phyloP scores from a whole-genome alignment of 2,888 invertebrate species.

The Ophioninae sp. region DNA sequence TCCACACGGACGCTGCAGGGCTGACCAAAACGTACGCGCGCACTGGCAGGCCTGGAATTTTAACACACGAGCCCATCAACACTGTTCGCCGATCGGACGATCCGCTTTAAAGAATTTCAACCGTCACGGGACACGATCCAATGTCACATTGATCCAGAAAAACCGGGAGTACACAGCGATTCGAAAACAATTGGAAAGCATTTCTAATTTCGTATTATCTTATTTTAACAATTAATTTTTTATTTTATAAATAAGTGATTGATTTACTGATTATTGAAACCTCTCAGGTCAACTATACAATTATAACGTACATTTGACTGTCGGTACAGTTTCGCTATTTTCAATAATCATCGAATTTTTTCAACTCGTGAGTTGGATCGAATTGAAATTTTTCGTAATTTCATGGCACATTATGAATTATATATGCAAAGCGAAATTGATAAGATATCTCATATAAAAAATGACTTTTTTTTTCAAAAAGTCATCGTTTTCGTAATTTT shows the following conservation, averaged over 20 bases:
- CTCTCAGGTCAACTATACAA: not conserved
- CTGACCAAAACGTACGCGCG: constrained; percentile 55
- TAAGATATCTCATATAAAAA: no score
- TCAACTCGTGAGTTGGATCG: not conserved
- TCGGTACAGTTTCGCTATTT: not conserved
- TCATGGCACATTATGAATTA: no score
- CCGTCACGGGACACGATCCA: constrained; percentile 35
- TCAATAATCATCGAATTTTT: not conserved
- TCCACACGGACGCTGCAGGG: constrained; percentile 57
- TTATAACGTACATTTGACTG: no score
- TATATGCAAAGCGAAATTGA: no score
- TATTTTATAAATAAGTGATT: not conserved
- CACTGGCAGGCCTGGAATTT: constrained; percentile 59
- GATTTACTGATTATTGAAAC: not conserved
- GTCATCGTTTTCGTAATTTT: no score
- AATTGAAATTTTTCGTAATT: not conserved
- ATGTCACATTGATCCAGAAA: constrained; percentile 51
- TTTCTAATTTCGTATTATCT: not conserved
- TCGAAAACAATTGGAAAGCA: not conserved
- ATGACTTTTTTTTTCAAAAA: no score
- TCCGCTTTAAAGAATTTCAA: constrained; percentile 59
- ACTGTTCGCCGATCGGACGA: constrained; percentile 35
- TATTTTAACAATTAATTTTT: not conserved
- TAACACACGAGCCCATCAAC: constrained; percentile 29
- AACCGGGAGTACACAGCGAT: not conserved